A percentile compares a stretch with the other conserved stretches of the same genome.
Conservation (phyloP, 2,113 vertebrate genomes). For the Emydura subglobosa region DNA sequence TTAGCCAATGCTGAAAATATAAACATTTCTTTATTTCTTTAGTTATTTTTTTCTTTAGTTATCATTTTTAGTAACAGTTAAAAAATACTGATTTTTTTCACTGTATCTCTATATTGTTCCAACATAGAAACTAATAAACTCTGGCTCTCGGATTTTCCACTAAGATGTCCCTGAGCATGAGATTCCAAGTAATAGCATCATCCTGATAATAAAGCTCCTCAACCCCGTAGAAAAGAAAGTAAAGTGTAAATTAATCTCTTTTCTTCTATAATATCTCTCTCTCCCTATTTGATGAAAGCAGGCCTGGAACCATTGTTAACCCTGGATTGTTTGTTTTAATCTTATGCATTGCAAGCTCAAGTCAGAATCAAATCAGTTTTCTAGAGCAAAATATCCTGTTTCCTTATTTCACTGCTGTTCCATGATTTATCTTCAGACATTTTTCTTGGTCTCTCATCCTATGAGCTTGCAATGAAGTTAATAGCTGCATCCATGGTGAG, state of each 20-base stretch:
- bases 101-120: neutral
- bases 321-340: neutral
- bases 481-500: conserved; percentile 24
- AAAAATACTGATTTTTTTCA: neutral
- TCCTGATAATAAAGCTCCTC: neutral
- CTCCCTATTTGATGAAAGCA: neutral
- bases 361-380: neutral
- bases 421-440: conserved; percentile 27
- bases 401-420: conserved; percentile 27
- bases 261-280: neutral
- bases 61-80: neutral
- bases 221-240: neutral
- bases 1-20: neutral
- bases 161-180: neutral
- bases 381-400: neutral
- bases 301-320: neutral
- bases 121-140: neutral
- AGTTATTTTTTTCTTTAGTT: neutral
- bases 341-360: neutral
- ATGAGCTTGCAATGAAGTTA: conserved; percentile 35
- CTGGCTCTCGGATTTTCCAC: neutral
- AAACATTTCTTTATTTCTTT: neutral
- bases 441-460: conserved; percentile 14
- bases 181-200: neutral
- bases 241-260: neutral